Evolutionary conservation across 2,888 invertebrate species (phyloP), one percentile per base, ranked within the genome.

Genomic region (Drosophila flavopinicola): DNA sequence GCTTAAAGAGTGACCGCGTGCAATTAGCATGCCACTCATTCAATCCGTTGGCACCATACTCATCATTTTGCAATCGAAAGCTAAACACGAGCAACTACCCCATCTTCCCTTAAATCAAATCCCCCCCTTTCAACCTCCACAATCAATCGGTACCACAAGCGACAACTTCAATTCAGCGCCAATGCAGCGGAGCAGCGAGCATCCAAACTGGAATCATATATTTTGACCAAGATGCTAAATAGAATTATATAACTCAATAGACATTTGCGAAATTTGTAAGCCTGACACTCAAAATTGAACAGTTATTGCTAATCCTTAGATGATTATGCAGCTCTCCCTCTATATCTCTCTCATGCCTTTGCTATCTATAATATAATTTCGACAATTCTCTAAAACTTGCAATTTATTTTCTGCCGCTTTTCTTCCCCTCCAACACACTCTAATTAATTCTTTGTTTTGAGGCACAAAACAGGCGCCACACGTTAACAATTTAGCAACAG

Each of bases 1-100:
- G 98, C 98, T 93, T 98, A 94, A 93, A 91, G 56, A 44, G 25
- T 47, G 42, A 33, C 17, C 17, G 29, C 24, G 47, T 32, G 30
- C 37, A 29, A 20, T 9, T 27, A 13, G 32, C 24, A 66, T n/a
- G 13, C 35, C 37, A 53, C 35, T 37, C 33, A 44, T 24, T 47
- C 30, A 47, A 57, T 35, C 57, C 41, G 29, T 56, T 65, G 49
- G 49, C 56, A 54, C 42, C 56, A 49, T 38, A 51, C 48, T 63
- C 66, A 54, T 48, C 25, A 56, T 35, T 51, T 42, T 30, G 27
- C 61, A 25, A 45, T 27, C 68, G 47, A 48, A 45, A 42, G 30
- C 53, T 52, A 29, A 24, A 38, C 37, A 38, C 41, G 41, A 61
- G 35, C 35, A 52, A 64, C 45, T 61, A 30, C 25, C 38, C 20